Conservation (phyloP, 2,888 invertebrate genomes). For the Nasonovia ribisnigri region DNA sequence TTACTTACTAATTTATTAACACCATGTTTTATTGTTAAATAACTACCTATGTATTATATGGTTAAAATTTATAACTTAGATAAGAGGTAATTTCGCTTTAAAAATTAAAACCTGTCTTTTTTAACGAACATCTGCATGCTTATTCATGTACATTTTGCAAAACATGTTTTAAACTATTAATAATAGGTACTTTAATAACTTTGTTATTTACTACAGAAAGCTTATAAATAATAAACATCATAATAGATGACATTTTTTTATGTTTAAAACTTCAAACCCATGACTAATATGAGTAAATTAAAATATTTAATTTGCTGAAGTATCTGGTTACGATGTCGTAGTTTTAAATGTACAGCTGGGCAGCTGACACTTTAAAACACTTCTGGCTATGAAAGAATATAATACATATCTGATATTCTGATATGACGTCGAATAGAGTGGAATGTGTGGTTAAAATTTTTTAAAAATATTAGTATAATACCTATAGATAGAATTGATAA, state of each 20-base stretch:
- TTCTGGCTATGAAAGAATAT: neutral
- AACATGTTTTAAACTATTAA: neutral
- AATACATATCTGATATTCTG: neutral
- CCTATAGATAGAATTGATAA: neutral
- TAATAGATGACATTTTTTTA: neutral
- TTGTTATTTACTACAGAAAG: neutral
- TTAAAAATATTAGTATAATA: neutral
- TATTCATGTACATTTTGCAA: neutral
- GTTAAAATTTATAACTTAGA: neutral
- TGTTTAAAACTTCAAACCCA: neutral
- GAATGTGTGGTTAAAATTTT: neutral
- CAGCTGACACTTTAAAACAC: neutral
- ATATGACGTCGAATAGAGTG: neutral
- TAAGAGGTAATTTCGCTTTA: neutral
- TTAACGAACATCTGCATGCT: too few species aligned
- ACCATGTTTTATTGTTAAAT: too few species aligned
- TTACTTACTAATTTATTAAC: too few species aligned
- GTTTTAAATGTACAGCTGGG: neutral
- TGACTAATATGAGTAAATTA: neutral
- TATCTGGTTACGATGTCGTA: neutral
- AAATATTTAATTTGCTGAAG: neutral
- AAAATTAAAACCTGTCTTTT: neutral
- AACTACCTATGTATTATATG: too few species aligned
- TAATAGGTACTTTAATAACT: too few species aligned
- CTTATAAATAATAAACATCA: neutral